Evolutionary conservation across 2,888 invertebrate genomes (phyloP).

Genomic region (Lepeophtheirus nordmannii): DNA sequence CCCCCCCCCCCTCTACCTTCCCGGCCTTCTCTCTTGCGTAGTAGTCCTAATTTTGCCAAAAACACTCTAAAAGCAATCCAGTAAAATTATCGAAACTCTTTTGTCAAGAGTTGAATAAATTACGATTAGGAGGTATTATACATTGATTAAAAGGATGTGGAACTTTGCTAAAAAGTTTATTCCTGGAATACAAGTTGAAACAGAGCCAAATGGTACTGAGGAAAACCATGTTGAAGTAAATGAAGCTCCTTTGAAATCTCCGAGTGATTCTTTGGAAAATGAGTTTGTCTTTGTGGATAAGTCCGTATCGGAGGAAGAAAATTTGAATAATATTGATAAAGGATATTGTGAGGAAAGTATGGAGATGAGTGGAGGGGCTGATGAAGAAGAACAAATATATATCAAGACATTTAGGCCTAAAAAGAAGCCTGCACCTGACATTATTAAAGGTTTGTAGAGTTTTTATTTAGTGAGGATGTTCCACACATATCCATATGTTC

Average conservation of each 20-base stretch:
- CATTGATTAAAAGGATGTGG: neutral
- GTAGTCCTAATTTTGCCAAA: no score
- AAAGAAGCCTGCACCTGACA: neutral
- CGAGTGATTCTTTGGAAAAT: neutral
- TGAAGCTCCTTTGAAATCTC: neutral
- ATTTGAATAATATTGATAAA: no score
- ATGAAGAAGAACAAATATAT: neutral
- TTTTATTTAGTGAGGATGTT: no score
- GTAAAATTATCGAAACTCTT: no score
- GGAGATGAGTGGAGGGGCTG: neutral
- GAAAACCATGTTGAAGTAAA: neutral
- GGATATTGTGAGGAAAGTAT: no score
- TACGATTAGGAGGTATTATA: no score
- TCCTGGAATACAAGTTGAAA: neutral
- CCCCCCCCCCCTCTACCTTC: no score
- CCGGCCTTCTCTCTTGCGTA: no score
- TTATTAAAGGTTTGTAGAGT: neutral
- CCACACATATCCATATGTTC: no score
- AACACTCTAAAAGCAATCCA: no score
- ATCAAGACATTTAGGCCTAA: neutral
- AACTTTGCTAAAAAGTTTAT: conserved; percentile 2
- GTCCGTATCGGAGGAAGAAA: neutral
- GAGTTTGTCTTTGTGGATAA: neutral
- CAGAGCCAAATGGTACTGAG: neutral
- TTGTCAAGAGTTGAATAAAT: no score